Base-by-base conservation (phyloP, 2,113 vertebrate species). In the Suricata suricatta region DNA sequence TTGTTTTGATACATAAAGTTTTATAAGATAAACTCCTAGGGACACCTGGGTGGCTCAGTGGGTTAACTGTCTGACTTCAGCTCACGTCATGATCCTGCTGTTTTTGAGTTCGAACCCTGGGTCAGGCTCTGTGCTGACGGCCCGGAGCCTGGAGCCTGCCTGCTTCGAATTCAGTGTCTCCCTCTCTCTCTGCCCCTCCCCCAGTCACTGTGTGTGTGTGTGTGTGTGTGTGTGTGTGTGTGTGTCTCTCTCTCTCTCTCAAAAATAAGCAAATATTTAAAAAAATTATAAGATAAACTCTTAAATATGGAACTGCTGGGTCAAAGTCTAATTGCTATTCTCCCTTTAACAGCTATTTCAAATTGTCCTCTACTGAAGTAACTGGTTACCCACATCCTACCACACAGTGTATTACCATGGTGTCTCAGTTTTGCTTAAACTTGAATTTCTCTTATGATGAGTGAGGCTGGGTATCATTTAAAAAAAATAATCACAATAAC, bases 311-410 rank as follows among this genome's bases (percentile, higher is more conserved):
- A 98, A 93, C 12, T 50, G n/a, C 71, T 38, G 12, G 35, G 19
- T 88, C 57, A 74, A 95, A 92, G 11, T 90, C 52, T 86, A 96
- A 90, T 41, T 74, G 25, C 54, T 92, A 77, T 79, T 84, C 93
- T 85, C 71, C n/a, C 41, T n/a, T 64, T 71, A 83, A 76, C 7
- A 81, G 47, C 33, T 57, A 88, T 66, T 94, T 95, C 71, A 93
- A 93, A 84, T 11, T 47, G 9, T 84, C 38, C 31, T 94, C 88
- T 82, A 35, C 79, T 85, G 31, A 85, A 96, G 76, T 44, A 41
- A 35, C 38, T 25, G 33, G 35, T 85, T 81, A 88, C 2, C 27
- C n/a, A 63, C 44, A 50, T 3, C 8, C 63, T 80, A 31, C 80
- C 31, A 76, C 69, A 89, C 16, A 11, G 68, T 9, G 0, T 35